Evolutionary conservation across 2,888 invertebrate species (phyloP), one percentile per base, ranked within the genome.

Genomic region (Gari tellinella): DNA sequence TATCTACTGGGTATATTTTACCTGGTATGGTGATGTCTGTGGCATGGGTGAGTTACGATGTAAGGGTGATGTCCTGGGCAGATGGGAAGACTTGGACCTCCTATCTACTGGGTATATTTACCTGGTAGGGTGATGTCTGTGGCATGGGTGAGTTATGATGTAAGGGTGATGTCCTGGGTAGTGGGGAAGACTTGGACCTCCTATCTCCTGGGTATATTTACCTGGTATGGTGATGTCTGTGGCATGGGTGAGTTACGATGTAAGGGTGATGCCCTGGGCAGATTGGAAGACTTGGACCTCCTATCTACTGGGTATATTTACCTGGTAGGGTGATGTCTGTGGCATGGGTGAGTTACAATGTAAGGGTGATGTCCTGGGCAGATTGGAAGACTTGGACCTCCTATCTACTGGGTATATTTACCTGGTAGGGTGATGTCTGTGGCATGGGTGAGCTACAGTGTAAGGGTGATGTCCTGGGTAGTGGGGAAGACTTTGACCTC

Each of bases 31-130:
- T 3, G 43, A 43, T 43, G 45, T n/a, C 31, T 45, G 23, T 26
- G 57, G 26, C 31, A 43, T 45, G 12, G 78, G 68, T 19, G 77
- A 79, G 14, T 76, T 63, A 31, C 76, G 62, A 43, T 66, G 66
- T 23, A 79, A 56, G 10, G 68, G 72, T n/a, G 66, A 72, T 31
- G 69, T 74, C 41, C 68, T 53, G 7, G 68, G 77, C 25, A 72
- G 57, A 15, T 62, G 78, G n/a, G 78, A 77, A 26, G 72, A 75
- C 46, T 72, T 70, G 10, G 70, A 41, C 17, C 53, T 46, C 26
- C 65, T 64, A 5, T 72, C 72, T 49, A 46, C 40, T 3, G 55
- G n/a, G 14, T 40, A 51, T n/a, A 70, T 31, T 4, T 31, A 31
- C 31, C 31, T 31, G 31, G 10, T 31, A 31, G 8, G 57, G 31